Base-by-base conservation (phyloP, 2,113 vertebrate species). In the Gorilla gorilla region DNA sequence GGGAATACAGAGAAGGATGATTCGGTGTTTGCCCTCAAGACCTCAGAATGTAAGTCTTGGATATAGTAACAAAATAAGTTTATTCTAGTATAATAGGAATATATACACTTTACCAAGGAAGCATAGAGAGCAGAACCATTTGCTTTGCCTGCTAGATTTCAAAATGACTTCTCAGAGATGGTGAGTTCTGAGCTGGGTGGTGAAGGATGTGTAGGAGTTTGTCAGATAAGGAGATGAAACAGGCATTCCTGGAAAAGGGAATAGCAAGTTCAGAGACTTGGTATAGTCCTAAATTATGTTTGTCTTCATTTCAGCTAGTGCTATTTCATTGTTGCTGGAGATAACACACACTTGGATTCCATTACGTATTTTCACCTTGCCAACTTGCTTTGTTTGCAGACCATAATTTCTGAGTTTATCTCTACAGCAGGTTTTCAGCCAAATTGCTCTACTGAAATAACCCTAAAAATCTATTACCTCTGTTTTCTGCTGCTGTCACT, bases 371-470 rank as follows among this genome's bases (percentile, higher is more conserved):
- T 95, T 93, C 23, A 57, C 64, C 59, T 88, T 96, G 75, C 82
- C 96, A 97, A 9, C 27, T 94, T 85, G 57, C 66, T 97, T 89
- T 89, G 89, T 87, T 84, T 82, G 18, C 48, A 92, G 52, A 80
- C 38, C 61, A 6, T 83, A 66, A 80, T 95, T 96, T 96, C 73
- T 94, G 64, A 87, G 66, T 79, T 94, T 96, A 75, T 96, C 92
- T 89, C 89, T 68, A 35, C 2, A 20, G 40, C 68, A 48, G 70
- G 80, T 92, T 96, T 79, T 84, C 38, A 89, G 86, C 78, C 92
- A 94, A 93, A 97, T 93, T 64, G 82, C 43, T 40, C 57, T 73
- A 79, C 64, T 73, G 75, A 95, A 94, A 94, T 94, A 86, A 61
- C 23, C 1, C 40, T 95, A 68, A 59, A 73, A 83, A 93, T 89